Evolutionary conservation across 2,113 vertebrate genomes (phyloP), one percentile per base, ranked within the genome.

Genomic region (Myotis brandtii): DNA sequence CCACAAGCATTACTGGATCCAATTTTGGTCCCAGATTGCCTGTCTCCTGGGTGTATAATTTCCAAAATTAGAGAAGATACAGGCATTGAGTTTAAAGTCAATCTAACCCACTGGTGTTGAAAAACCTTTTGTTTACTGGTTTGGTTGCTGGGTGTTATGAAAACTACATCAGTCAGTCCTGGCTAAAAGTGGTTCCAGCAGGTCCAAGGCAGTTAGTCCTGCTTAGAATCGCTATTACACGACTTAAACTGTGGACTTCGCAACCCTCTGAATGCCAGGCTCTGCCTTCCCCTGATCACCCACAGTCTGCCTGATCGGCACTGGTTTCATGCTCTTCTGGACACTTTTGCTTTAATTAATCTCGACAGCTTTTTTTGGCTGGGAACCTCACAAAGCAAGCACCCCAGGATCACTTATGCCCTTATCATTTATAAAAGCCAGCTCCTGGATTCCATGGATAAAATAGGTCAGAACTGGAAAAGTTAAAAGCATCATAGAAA

Each of bases 111-210:
- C 37, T 13, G 66, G 72, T 56, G 67, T 43, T 91, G 81, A 83
- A 93, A 93, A 54, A 40, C 32, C 56, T 94, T 86, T 86, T 94
- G 62, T 94, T 94, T 87, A 84, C 81, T 92, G 87, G 77, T 80
- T 94, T 80, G 66, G 43, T 25, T 93, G 91, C 5, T 43, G 85
- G 81, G 34, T 67, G 62, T 20, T 82, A 14, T 95, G 52, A 50
- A 91, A 86, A 86, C 20, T 10, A 66, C 94, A 84, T 87, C 89
- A 79, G 92, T 96, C 84, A 79, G 13, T 87, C 52, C 79, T 82
- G 48, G 70, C 87, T 95, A 73, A 96, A 83, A 93, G 81, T 87
- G 64, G 81, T 70, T 97, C 88, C 62, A 82, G 69, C 72, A 91
- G 85, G n/a, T 89, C 18, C 48, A 56, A 6, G 79, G 12, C 23